Conservation (phyloP, 2,888 invertebrate genomes). For the Embidobia sp. region DNA sequence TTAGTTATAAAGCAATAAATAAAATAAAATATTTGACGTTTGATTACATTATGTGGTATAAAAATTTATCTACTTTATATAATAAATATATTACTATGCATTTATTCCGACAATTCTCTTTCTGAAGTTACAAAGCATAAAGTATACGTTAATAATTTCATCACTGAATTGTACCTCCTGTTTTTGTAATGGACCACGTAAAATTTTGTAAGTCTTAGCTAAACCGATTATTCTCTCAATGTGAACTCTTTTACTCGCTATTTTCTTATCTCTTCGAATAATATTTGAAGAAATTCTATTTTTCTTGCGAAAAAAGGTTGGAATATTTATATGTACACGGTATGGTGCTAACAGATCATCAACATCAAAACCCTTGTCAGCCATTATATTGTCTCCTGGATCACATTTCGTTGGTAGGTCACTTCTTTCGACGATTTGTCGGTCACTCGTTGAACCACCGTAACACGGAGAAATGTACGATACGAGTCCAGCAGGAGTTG, state of each 20-base stretch:
- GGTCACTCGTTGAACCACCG: slow-evolving; percentile 66
- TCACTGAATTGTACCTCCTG: slow-evolving; percentile 21
- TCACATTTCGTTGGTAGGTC: slow-evolving; percentile 56
- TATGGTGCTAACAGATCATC: slow-evolving; percentile 66
- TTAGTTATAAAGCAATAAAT: too few species aligned
- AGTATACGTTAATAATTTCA: slow-evolving; percentile 47
- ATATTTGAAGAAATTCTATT: slow-evolving; percentile 33
- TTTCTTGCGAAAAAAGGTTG: slow-evolving; percentile 40
- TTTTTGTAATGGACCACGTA: slow-evolving; percentile 25
- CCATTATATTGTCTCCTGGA: slow-evolving; percentile 65
- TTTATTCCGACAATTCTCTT: slow-evolving; percentile 20
- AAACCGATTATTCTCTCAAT: slow-evolving; percentile 58
- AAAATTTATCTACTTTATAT: too few species aligned
- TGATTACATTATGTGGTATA: too few species aligned
- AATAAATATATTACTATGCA: too few species aligned
- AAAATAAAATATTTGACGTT: too few species aligned
- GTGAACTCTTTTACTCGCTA: slow-evolving; percentile 51
- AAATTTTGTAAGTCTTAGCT: slow-evolving; percentile 56
- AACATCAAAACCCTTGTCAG: slow-evolving; percentile 67
- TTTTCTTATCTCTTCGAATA: slow-evolving; percentile 39
- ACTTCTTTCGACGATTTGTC: slow-evolving; percentile 67
- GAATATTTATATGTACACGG: slow-evolving; percentile 62
- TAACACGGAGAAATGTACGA: slow-evolving; percentile 60
- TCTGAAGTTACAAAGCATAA: slow-evolving; percentile 58
- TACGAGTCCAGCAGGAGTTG: slow-evolving; percentile 63